These are phyloP conservation scores for Vulpes lagopus DNA, from an alignment of 2,113 vertebrate species.

Conservation along the genomic window DNA sequence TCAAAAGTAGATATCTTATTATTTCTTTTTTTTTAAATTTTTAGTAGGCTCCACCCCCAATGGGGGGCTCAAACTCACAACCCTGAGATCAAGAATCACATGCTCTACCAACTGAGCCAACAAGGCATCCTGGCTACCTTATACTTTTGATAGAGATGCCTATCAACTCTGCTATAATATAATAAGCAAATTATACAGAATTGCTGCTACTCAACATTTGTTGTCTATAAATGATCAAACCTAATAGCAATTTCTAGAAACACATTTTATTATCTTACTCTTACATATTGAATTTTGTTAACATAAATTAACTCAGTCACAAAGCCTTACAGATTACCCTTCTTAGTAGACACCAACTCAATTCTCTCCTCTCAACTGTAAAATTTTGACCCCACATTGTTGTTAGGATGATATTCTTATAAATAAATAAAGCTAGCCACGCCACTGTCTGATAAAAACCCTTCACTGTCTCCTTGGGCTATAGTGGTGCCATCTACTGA, in stretches of 20 bases:
- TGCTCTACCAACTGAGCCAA: neutral
- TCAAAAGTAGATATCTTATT: neutral
- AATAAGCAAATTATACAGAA: neutral
- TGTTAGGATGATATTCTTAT: neutral
- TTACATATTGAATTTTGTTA: neutral
- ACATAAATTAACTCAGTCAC: neutral
- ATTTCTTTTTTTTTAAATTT: neutral
- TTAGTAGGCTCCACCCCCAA: neutral
- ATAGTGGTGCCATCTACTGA: neutral
- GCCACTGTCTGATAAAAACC: neutral
- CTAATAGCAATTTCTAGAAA: neutral
- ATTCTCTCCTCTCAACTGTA: neutral
- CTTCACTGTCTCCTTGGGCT: neutral
- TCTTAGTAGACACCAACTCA: neutral
- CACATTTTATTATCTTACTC: neutral
- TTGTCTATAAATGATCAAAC: neutral
- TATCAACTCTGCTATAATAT: neutral
- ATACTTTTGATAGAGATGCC: neutral
- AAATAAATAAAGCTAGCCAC: neutral
- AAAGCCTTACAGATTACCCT: neutral
- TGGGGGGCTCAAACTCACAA: neutral
- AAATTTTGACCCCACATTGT: neutral
- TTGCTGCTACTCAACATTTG: neutral
- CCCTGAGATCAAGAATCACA: neutral
- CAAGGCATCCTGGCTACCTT: no score